Evolutionary conservation across 1,140 invertebrate species (phyloP), one percentile per base, ranked within the genome.

Genomic region (Pomacea maculata): DNA sequence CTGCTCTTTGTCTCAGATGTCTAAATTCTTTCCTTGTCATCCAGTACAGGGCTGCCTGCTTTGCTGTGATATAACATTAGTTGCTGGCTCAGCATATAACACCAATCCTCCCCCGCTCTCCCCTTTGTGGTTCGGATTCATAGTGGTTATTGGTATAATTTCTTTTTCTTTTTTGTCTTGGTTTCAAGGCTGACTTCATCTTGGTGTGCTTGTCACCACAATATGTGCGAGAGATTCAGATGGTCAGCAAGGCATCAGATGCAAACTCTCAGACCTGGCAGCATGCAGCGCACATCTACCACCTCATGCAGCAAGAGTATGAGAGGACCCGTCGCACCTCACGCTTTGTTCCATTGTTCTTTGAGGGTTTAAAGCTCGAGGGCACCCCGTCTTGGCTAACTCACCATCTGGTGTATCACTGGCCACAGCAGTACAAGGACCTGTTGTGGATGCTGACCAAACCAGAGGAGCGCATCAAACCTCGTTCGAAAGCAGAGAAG

Each of bases 391-490:
- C 34, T n/a, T 85, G 85, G 83, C 64, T 88, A 72, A 75, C 79
- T 19, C 77, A 71, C 29, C 61, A 68, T 63, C 80, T 34, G 17
- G 63, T 82, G 2, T 17, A 65, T 34, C 74, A 63, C 6, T 88
- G 87, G 87, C 87, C 87, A 6, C 57, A 64, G 1, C 84, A 88
- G 73, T 87, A 86, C 78, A 79, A 83, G 45, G 86, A 88, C 64
- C 79, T 88, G 45, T 57, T 85, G 9, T 86, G 84, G 84, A 83
- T 85, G 75, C 81, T 88, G 34, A 86, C 83, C 52, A 84, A 86
- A 79, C 85, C 85, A 1, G 81, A 86, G 63, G 84, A 85, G 21
- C 76, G 83, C 15, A 85, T 85, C 21, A 84, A 82, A 55, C 77
- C 77, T 21, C 52, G 54, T 64, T 21, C 73, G 0, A 63, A 64